Evolutionary conservation across 2,113 vertebrate species (phyloP), one percentile per base, ranked within the genome.

Genomic region (Antechinus flavipes): DNA sequence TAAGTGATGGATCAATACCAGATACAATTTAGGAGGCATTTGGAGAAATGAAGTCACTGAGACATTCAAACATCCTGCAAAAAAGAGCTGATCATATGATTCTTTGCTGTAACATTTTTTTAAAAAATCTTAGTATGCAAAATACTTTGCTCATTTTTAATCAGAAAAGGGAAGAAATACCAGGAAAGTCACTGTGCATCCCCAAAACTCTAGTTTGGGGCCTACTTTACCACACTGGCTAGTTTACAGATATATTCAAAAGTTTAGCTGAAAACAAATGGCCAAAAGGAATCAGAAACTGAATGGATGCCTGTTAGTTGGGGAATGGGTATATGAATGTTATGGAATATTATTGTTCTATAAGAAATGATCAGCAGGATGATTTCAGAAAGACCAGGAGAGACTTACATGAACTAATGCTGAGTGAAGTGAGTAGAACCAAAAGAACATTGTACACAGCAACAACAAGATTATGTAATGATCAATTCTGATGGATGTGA

Each of bases 121-220:
- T 12, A 4, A 61, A 61, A 84, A 84, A n/a, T 42, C 68, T 84
- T 8, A 84, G 6, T 2, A 84, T 8, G 42, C 35, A 84, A 84
- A 84, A 42, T 42, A 7, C 42, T 84, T 84, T 76, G 19, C 26
- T 58, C 26, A 58, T 58, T 58, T 58, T 27, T 11, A 58, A 30
- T 55, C 54, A 55, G 54, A 55, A 55, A 55, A 55, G 58, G 30
- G 30, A 35, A 16, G 3, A 35, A 42, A 42, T 23, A 42, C n/a
- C 35, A 84, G n/a, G 35, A n/a, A 84, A 84, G 19, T 84, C 53
- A 68, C 52, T 27, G 8, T 47, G 47, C 2, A 27, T 95, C 94
- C 14, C 54, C n/a, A 53, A 93, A 54, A 93, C 91, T 95, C 56
- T 58, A 91, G 91, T 23, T 91, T 55, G 24, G 90, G 58, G 25